Evolutionary conservation across 2,797 vertebrate species (phyloP).

Genomic region (Nannoperca australis): DNA sequence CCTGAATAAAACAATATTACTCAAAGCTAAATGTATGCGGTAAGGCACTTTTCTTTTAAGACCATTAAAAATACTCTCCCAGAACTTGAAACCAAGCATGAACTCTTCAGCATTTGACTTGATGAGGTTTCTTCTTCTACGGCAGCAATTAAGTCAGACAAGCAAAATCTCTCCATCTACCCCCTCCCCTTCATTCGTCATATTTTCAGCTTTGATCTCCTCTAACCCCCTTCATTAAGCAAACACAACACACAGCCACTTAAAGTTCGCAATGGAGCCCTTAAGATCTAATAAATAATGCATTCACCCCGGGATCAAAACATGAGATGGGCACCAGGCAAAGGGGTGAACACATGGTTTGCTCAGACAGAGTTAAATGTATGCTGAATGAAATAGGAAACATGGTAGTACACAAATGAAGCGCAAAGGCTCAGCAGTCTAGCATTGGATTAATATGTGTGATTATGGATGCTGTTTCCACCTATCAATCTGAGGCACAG

Average conservation of each 20-base stretch:
- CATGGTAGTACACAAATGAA: slow-evolving; percentile 49
- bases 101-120: slow-evolving; percentile 67
- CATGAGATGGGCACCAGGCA: slow-evolving; percentile 61
- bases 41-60: slow-evolving; percentile 35
- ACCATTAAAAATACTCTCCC: slow-evolving; percentile 33
- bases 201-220: slow-evolving; percentile 81
- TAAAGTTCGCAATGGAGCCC: slow-evolving; percentile 78
- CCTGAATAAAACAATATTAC: slow-evolving; percentile 24
- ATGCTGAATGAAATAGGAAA: slow-evolving; percentile 60
- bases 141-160: slow-evolving; percentile 80
- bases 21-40: slow-evolving; percentile 30
- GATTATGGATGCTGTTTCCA: slow-evolving; percentile 74
- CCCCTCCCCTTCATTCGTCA: slow-evolving; percentile 73
- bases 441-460: slow-evolving; percentile 59
- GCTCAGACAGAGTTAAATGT: slow-evolving; percentile 53
- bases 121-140: slow-evolving; percentile 64
- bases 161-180: slow-evolving; percentile 68
- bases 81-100: slow-evolving; percentile 54
- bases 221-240: slow-evolving; percentile 79
- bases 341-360: slow-evolving; percentile 48
- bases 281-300: slow-evolving; percentile 83
- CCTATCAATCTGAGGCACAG: slow-evolving; percentile 52
- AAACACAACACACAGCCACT: slow-evolving; percentile 82
- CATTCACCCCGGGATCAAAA: slow-evolving; percentile 73
- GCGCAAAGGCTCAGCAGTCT: slow-evolving; percentile 31